phyloP scores from a whole-genome alignment of 1,140 invertebrate genomes.

The Orius insidiosus region DNA sequence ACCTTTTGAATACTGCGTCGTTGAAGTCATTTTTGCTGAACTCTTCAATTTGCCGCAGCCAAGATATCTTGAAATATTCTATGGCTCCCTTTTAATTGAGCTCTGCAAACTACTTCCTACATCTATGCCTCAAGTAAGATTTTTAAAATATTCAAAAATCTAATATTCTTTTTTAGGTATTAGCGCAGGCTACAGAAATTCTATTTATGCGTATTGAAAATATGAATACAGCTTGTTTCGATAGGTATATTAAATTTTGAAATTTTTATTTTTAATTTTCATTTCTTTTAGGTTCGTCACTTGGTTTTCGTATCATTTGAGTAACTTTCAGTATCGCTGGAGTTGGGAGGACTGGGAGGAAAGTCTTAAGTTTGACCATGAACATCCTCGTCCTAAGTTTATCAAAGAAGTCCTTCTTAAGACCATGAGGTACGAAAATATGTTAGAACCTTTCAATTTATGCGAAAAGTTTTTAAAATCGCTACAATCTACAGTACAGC shows the following conservation, averaged over 20 bases:
- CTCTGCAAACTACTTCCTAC: slow-evolving; percentile 91
- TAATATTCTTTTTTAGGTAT: slow-evolving; percentile 32
- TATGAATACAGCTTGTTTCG: slow-evolving; percentile 94
- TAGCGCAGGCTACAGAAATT: slow-evolving; percentile 93
- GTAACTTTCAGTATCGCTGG: slow-evolving; percentile 98
- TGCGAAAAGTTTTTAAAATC: too few species aligned
- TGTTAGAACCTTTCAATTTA: not conserved
- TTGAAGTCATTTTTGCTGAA: slow-evolving; percentile 91
- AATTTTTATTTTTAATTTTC: not conserved
- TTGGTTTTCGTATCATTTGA: slow-evolving; percentile 98
- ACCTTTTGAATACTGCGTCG: slow-evolving; percentile 94
- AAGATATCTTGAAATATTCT: slow-evolving; percentile 79
- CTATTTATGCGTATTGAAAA: slow-evolving; percentile 88
- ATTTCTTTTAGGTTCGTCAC: slow-evolving; percentile 52
- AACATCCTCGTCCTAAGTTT: slow-evolving; percentile 92
- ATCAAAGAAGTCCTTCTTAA: slow-evolving; percentile 83
- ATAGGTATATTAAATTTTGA: slow-evolving; percentile 46
- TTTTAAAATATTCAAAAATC: not conserved
- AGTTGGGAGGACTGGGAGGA: slow-evolving; percentile 93
- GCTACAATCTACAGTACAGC: too few species aligned
- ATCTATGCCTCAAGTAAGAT: slow-evolving; percentile 80
- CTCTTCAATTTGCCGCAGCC: slow-evolving; percentile 82
- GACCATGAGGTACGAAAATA: slow-evolving; percentile 52
- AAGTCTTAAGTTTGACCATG: slow-evolving; percentile 63
- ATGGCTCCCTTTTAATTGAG: slow-evolving; percentile 91